phyloP scores from a whole-genome alignment of 2,113 vertebrate species.

The Leptobrachium leishanense region DNA sequence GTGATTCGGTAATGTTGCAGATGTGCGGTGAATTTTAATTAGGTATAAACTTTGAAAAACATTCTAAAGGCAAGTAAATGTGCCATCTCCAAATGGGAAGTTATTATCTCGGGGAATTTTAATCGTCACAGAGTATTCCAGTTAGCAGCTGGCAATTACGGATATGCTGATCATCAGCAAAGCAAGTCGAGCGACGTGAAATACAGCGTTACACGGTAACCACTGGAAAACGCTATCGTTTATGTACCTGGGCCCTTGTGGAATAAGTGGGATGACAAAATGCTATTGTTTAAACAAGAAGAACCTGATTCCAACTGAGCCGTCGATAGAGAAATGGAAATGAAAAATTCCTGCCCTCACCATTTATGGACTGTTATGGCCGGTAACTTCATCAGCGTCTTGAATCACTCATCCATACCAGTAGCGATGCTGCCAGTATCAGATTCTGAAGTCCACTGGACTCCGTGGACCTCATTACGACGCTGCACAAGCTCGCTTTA shows the following conservation, averaged over 20 bases:
- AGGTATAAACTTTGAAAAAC: conserved; percentile 29
- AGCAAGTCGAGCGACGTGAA: background rate
- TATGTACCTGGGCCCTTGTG: background rate
- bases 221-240: background rate
- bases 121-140: background rate
- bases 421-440: too few species aligned
- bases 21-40: conserved; percentile 21
- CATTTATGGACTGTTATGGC: too few species aligned
- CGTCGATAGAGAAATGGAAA: too few species aligned
- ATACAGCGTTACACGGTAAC: background rate
- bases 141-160: conserved; percentile 24
- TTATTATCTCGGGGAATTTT: conserved; percentile 38
- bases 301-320: too few species aligned
- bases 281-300: background rate
- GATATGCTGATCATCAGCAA: conserved; percentile 19
- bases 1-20: background rate
- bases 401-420: too few species aligned
- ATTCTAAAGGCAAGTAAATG: conserved; percentile 24
- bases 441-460: too few species aligned
- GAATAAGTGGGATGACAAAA: background rate
- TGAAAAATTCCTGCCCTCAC: too few species aligned
- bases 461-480: too few species aligned
- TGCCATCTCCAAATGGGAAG: conserved; percentile 8
- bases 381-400: too few species aligned
- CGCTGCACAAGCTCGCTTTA: too few species aligned